Base-by-base conservation (phyloP, 2,888 invertebrate genomes). In the Amblyjoppa fuscipennis region DNA sequence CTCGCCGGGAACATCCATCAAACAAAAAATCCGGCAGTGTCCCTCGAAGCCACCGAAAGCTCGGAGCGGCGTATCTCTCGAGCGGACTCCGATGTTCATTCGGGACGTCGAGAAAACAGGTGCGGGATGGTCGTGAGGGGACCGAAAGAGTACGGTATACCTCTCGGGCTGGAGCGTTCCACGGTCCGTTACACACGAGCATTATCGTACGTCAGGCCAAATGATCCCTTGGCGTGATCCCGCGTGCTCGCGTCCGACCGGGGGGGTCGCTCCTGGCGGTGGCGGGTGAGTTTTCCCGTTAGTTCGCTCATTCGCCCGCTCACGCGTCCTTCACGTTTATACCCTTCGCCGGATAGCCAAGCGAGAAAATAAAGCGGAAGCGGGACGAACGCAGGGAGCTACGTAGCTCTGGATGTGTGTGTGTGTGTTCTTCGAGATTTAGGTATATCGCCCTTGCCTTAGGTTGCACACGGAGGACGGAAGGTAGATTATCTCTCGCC, bases 191-290 rank as follows among this genome's bases (percentile, higher is more conserved):
- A 91, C 89, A 89, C 91, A 87, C 88, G 86, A 89, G 89, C 90
- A 92, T 92, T 91, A 91, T 91, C 92, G 92, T 91, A 90, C 88
- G 90, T 93, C 91, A 91, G 90, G 73, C 86, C 89, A 89, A 91
- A 90, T 89, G 88, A 90, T 89, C 89, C 89, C 83, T 76, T 74
- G 79, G 73, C 80, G 76, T 86, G 73, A 87, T 89, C 87, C 82
- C 81, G 61, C 31, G 34, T 64, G 61, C 61, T 64, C 61, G 31
- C 61, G 31, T 64, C 31, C 25, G 16, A 64, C 61, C 31, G 16
- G 31, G 61, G 31, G 61, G 31, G 13, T 16, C 11, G 61, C 31
- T 31, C 16, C 51, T 49, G 41, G 56, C 56, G 25, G 66, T 49
- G 41, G 56, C 56, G 73, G 38, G 51, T n/a, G 61, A 64, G 64